phyloP scores from a whole-genome alignment of 1,140 invertebrate species.

The Lordiphosa clarofinis region DNA sequence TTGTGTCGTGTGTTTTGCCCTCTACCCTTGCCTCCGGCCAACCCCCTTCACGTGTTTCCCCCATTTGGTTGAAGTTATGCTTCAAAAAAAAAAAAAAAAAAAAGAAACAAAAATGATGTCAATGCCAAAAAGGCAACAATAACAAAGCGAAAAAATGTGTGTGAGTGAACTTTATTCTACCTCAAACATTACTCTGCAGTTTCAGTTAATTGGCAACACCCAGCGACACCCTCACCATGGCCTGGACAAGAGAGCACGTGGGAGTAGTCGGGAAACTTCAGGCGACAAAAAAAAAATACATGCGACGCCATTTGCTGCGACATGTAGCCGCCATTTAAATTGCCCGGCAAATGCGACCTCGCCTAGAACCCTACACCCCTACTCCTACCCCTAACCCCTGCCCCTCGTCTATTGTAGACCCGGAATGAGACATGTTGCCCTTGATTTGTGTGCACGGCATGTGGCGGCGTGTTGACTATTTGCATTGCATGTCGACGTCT shows the following conservation, averaged over 20 bases:
- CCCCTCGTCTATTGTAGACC: constrained; percentile 21
- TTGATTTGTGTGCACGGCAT: constrained; percentile 76
- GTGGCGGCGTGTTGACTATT: constrained; percentile 74
- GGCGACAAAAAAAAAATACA: constrained; percentile 27
- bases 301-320: constrained; percentile 56
- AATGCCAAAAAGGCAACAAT: constrained; percentile 55
- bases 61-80: constrained; percentile 24
- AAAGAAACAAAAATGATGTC: constrained; percentile 72
- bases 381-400: background rate
- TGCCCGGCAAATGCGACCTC: constrained; percentile 59
- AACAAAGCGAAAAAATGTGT: constrained; percentile 14
- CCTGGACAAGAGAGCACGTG: constrained; percentile 32
- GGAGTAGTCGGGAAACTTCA: constrained; percentile 24
- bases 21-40: constrained; percentile 9
- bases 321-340: constrained; percentile 71
- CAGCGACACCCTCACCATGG: constrained; percentile 15
- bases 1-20: constrained; percentile 40
- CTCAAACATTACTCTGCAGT: constrained; percentile 72
- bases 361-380: constrained; percentile 12
- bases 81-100: constrained; percentile 31
- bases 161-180: constrained; percentile 20
- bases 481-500: constrained; percentile 64
- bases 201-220: constrained; percentile 70
- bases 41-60: background rate
- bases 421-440: constrained; percentile 70